Percentiles rank a stretch among this genome's conserved stretches.
phyloP scores from a whole-genome alignment of 2,888 invertebrate species.

The Heliconius cydno region DNA sequence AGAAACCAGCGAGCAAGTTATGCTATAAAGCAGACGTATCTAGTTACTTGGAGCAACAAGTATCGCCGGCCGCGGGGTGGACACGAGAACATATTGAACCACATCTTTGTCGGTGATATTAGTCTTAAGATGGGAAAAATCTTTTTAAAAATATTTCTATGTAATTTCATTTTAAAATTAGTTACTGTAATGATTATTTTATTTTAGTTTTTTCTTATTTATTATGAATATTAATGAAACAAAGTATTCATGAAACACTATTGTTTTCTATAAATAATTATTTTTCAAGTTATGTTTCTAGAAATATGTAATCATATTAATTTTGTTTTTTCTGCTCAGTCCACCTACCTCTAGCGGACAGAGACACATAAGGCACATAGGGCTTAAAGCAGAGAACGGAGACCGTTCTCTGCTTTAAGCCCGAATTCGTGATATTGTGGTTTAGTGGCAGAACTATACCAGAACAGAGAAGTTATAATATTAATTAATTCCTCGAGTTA shows the following conservation, averaged over 20 bases:
- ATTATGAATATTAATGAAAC: too few relatives aligned
- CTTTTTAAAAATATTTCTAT: not conserved
- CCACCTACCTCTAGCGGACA: too few relatives aligned
- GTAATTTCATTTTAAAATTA: not conserved
- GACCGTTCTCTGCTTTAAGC: too few relatives aligned
- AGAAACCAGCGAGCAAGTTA: slow-evolving; percentile 23
- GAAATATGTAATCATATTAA: not conserved
- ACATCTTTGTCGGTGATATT: slow-evolving; percentile 15
- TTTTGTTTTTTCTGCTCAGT: too few relatives aligned
- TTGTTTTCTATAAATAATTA: not conserved
- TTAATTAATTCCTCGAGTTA: too few relatives aligned
- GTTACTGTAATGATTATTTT: not conserved
- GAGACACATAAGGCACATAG: too few relatives aligned
- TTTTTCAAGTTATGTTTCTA: not conserved
- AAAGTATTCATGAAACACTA: too few relatives aligned
- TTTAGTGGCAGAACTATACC: too few relatives aligned
- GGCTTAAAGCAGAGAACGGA: too few relatives aligned
- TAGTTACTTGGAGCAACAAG: slow-evolving; percentile 43
- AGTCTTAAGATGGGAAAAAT: not conserved
- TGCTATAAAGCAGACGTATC: slow-evolving; percentile 36
- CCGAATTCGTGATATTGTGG: too few relatives aligned
- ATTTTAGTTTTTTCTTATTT: too few relatives aligned
- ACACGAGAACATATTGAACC: slow-evolving; percentile 35
- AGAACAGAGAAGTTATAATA: too few relatives aligned
- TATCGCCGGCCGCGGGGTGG: slow-evolving; percentile 42